Conservation (phyloP, 2,888 invertebrate species). For the Argynnis bischoffii region DNA sequence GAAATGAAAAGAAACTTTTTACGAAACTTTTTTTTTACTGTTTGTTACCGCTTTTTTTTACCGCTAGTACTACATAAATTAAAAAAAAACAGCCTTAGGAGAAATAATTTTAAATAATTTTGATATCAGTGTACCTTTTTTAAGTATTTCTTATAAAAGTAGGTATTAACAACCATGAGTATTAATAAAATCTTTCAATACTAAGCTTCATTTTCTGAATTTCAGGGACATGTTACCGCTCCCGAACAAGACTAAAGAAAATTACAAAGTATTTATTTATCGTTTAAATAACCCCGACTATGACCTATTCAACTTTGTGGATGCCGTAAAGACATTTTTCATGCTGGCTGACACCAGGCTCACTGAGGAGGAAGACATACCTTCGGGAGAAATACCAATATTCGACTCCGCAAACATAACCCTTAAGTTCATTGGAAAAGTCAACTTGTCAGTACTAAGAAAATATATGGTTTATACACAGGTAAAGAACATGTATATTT, state of each 20-base stretch:
- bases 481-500: conserved; percentile 47
- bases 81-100: too few relatives aligned
- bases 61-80: too few relatives aligned
- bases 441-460: conserved; percentile 83
- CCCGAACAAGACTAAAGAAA: conserved; percentile 85
- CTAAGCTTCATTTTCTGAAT: conserved; percentile 37
- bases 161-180: neutral
- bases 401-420: conserved; percentile 86
- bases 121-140: too few relatives aligned
- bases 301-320: conserved; percentile 85
- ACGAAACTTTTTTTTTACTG: too few relatives aligned
- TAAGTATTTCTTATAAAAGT: too few relatives aligned
- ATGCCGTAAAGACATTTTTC: conserved; percentile 86
- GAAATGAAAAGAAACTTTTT: too few relatives aligned
- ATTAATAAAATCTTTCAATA: neutral
- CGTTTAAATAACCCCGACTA: conserved; percentile 84
- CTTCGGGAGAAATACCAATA: conserved; percentile 87
- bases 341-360: conserved; percentile 87
- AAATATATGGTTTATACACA: conserved; percentile 89
- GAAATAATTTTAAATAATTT: too few relatives aligned
- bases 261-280: conserved; percentile 86
- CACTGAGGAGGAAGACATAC: conserved; percentile 82
- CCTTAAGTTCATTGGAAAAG: conserved; percentile 84
- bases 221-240: conserved; percentile 86
- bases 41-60: too few relatives aligned